Base-by-base conservation (phyloP, 2,888 invertebrate species). In the Helicoverpa assulta region DNA sequence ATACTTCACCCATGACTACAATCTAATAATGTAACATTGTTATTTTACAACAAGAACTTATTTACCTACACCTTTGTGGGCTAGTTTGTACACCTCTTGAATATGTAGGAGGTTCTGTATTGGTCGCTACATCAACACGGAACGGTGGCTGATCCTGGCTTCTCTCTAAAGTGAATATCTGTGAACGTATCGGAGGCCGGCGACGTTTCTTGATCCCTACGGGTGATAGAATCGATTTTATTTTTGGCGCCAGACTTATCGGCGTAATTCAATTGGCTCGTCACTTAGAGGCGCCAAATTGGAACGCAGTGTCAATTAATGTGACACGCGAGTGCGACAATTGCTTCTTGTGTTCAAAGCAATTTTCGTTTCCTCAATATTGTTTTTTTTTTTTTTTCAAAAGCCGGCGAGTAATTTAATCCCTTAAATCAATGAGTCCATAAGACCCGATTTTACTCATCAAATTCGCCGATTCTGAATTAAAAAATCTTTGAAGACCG, bases 61-160 rank as follows among this genome's bases (percentile, higher is more conserved):
- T 78, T 78, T 80, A 80, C 80, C 63, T 64, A 76, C 77, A 50
- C 54, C 12, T 40, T 73, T 21, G 18, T 43, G 33, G 29, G 33
- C 37, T 16, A 21, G 54, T 66, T 47, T 55, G 70, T 19, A 50
- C 40, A 21, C 21, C 50, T 61, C 57, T 70, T 60, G 78, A 10
- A 21, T 29, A 6, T 18, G 21, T 43, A 14, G 6, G 59, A 50
- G 12, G 54, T 33, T 37, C 16, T 26, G 64, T 56, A 18, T n/a
- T 26, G 19, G 21, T 68, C 5, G 29, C 10, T 26, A 18, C 18
- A 37, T 16, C 52, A 55, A 5, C 55, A 43, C 12, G n/a, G 12
- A 4, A 33, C 37, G 43, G 40, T 1, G 53, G 47, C 10, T 8
- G 26, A 33, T 29, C 53, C 50, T 8, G 33, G 19, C n/a, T 57